Evolutionary conservation across 2,888 invertebrate species (phyloP).

Genomic region (Anarsia innoxiella): DNA sequence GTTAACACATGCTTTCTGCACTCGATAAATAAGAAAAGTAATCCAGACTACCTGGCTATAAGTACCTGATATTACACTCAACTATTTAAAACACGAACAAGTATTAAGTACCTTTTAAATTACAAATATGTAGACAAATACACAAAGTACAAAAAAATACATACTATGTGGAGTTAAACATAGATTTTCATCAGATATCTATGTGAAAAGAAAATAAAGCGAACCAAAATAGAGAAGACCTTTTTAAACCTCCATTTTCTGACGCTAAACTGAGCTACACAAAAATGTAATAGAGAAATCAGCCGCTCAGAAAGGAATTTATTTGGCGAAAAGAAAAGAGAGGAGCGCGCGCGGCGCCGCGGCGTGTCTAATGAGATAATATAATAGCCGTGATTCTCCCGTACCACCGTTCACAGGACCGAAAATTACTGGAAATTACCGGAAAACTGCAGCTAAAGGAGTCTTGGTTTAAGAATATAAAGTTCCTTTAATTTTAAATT

Average conservation of each 20-base stretch:
- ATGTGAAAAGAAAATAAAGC: not conserved
- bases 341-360: conserved; percentile 41
- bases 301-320: conserved; percentile 57
- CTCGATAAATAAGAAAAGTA: conserved; percentile 10
- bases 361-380: conserved; percentile 73
- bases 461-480: conserved; percentile 32
- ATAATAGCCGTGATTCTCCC: conserved; percentile 69
- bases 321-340: conserved; percentile 58
- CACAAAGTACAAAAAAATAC: too few relatives aligned
- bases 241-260: conserved; percentile 9
- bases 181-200: too few relatives aligned
- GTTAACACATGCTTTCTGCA: conserved; percentile 36
- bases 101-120: too few relatives aligned
- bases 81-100: too few relatives aligned
- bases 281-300: conserved; percentile 52
- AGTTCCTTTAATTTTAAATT: conserved; percentile 33
- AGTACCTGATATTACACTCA: too few relatives aligned
- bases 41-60: too few relatives aligned
- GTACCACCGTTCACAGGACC: conserved; percentile 52
- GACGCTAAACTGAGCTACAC: conserved; percentile 23
- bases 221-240: not conserved
- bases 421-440: conserved; percentile 66
- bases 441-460: conserved; percentile 59
- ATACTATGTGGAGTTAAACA: too few relatives aligned
- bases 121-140: too few relatives aligned